Conservation (phyloP, 2,113 vertebrate species). For the Cepphus grylle region DNA sequence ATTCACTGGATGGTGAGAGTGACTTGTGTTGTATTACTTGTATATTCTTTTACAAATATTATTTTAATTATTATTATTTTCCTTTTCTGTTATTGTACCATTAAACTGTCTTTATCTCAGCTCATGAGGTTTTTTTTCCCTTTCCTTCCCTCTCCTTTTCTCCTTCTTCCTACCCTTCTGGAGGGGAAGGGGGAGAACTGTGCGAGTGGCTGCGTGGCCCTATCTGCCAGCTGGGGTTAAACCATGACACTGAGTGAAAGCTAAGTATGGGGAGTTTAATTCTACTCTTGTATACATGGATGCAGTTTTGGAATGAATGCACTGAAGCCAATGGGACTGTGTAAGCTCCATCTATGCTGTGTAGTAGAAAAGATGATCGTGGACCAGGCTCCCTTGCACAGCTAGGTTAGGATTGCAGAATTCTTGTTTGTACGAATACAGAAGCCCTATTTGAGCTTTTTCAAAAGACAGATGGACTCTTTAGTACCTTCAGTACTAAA, state of each 20-base stretch:
- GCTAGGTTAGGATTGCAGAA: not conserved
- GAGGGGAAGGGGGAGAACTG: not conserved
- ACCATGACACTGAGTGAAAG: not conserved
- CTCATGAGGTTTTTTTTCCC: not conserved
- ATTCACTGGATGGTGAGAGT: not conserved
- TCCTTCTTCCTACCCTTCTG: not conserved
- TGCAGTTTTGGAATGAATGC: not conserved
- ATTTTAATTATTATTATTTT: not conserved
- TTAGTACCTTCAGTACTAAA: not conserved
- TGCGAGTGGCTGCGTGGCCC: not conserved
- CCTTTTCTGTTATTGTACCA: not conserved
- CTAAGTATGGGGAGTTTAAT: not conserved
- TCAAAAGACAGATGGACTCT: not conserved
- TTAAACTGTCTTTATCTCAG: not conserved
- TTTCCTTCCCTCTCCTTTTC: not conserved
- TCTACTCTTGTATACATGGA: not conserved
- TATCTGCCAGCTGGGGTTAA: not conserved
- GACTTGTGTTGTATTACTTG: not conserved
- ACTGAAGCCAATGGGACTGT: not conserved
- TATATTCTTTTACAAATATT: not conserved
- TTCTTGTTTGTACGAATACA: not conserved
- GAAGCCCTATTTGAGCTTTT: not conserved
- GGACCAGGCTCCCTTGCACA: not conserved
- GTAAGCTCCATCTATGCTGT: not conserved
- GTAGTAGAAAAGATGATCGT: fast-evolving